A percentile compares a stretch with the other conserved stretches of the same genome.
These are phyloP conservation scores for Andrena marginata DNA, from an alignment of 2,888 invertebrate genomes.

Conservation along the genomic window DNA sequence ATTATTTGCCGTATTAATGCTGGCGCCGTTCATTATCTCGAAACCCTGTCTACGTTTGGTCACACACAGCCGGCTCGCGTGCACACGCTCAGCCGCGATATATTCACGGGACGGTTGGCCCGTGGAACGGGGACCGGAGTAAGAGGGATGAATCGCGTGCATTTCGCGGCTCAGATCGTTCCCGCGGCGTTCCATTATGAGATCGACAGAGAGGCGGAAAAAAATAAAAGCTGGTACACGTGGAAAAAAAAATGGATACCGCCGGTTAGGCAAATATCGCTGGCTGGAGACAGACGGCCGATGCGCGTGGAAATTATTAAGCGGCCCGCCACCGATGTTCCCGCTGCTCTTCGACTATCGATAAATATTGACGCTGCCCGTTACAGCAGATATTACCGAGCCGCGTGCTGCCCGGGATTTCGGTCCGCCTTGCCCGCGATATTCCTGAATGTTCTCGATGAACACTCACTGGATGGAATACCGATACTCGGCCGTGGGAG, in stretches of 20 bases:
- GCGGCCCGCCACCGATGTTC: slow-evolving; percentile 53
- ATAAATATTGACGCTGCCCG: slow-evolving; percentile 73
- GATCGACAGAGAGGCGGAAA: slow-evolving; percentile 19
- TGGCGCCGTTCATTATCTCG: slow-evolving; percentile 74
- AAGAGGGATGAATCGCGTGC: slow-evolving; percentile 52
- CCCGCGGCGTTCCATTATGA: slow-evolving; percentile 63
- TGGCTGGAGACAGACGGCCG: slow-evolving; percentile 63
- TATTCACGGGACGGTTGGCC: slow-evolving; percentile 15
- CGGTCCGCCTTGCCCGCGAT: slow-evolving; percentile 25
- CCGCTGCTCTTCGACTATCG: slow-evolving; percentile 67
- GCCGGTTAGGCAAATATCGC: slow-evolving; percentile 66
- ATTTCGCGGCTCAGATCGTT: slow-evolving; percentile 63
- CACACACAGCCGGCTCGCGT: not conserved
- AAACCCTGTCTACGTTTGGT: slow-evolving; percentile 51
- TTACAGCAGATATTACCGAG: slow-evolving; percentile 60
- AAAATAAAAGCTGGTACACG: slow-evolving; percentile 62
- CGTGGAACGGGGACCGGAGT: slow-evolving; percentile 22
- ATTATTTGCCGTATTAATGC: slow-evolving; percentile 78
- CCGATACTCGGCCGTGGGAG: slow-evolving; percentile 2
- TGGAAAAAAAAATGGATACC: slow-evolving; percentile 65
- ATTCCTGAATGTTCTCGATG: slow-evolving; percentile 34
- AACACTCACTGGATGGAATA: slow-evolving; percentile 1
- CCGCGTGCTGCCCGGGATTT: slow-evolving; percentile 52
- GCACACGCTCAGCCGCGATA: not conserved
- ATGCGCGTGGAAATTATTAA: slow-evolving; percentile 70